Base-by-base conservation (phyloP, 2,888 invertebrate genomes). In the Portevinia maculata region DNA sequence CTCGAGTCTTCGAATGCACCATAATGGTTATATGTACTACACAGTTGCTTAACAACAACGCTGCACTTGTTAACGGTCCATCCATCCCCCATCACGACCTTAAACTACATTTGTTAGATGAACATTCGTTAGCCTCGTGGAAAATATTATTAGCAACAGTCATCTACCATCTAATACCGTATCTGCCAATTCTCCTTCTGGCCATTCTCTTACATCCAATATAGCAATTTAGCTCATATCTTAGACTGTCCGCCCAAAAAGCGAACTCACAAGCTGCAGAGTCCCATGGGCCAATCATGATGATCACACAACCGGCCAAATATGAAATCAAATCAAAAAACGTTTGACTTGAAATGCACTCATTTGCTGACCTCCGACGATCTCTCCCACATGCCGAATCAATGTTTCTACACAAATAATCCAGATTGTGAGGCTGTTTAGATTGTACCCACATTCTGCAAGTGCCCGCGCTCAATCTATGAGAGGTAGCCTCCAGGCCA, bases 341-440 rank as follows among this genome's bases (percentile, higher is more conserved):
- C 70, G 81, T 83, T 83, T 71, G 83, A 76, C 83, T 83, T 48
- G 81, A 85, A 85, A 83, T 84, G 85, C 78, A 81, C 85, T 85
- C 84, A 81, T 85, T 85, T 84, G 79, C 75, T 85, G 84, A 85
- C 78, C 85, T 65, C 75, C 8, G 53, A 52, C 39, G 81, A 85
- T 81, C 84, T 84, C 84, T 85, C 84, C 85, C 84, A 84, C 85
- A 85, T 85, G 79, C 52, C 71, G 81, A 75, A 83, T 84, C 67
- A 79, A 74, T 84, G 84, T 79, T 73, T 70, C 70, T 74, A 50
- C 73, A 84, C 78, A 64, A 73, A 76, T 75, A 76, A 74, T 69
- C 84, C 64, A 78, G 85, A 70, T 79, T 75, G 67, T 39, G 39
- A 55, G 28, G 37, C 79, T 64, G 64, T 46, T 69, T 69, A 59